These are phyloP conservation scores for Taxidea taxus DNA, from an alignment of 2,113 vertebrate genomes.

Conservation along the genomic window DNA sequence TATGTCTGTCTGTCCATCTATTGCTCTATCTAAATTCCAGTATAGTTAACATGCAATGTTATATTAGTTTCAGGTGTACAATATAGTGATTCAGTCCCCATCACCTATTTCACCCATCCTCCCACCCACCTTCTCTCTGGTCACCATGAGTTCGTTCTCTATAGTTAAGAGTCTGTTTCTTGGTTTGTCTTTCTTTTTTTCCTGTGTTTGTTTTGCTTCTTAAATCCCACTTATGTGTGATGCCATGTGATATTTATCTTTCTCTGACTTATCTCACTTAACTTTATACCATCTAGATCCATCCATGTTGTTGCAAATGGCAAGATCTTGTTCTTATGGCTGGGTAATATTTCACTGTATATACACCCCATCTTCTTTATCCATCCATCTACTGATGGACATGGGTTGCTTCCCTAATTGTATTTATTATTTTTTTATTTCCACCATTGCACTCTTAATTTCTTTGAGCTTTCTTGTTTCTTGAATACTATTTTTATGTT, in stretches of 20 bases:
- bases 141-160: not conserved
- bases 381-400: not conserved
- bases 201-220: not conserved
- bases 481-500: not conserved
- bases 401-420: not conserved
- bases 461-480: not conserved
- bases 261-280: not conserved
- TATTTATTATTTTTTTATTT: not conserved
- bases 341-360: not conserved
- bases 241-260: not conserved
- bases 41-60: not conserved
- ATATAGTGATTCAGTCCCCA: not conserved
- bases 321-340: not conserved
- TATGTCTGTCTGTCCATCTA: not conserved
- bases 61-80: not conserved
- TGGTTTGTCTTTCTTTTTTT: not conserved
- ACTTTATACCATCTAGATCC: not conserved
- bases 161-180: not conserved
- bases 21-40: not conserved
- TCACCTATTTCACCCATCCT: not conserved
- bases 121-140: not conserved
- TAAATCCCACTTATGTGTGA: not conserved
- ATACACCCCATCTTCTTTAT: not conserved
- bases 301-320: not conserved
- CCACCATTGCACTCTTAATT: not conserved